These are phyloP conservation scores for Pogonomyrmex californicus DNA, from an alignment of 1,140 invertebrate genomes.

Conservation along the genomic window DNA sequence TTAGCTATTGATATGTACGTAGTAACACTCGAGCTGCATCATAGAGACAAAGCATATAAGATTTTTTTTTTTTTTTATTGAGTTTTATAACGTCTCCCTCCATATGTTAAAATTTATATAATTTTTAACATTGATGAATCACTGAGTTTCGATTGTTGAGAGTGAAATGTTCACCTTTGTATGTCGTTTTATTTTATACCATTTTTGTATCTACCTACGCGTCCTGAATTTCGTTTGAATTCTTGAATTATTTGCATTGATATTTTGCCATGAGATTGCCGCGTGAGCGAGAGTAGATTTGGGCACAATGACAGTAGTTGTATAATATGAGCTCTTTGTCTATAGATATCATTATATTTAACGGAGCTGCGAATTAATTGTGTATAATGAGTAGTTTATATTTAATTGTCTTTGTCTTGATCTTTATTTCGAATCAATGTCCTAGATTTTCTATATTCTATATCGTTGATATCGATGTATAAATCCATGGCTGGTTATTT, in stretches of 20 bases:
- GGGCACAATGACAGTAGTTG: slow-evolving; percentile 75
- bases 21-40: slow-evolving; percentile 48
- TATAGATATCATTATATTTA: slow-evolving; percentile 74
- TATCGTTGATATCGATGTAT: slow-evolving; percentile 64
- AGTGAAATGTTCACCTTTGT: slow-evolving; percentile 15
- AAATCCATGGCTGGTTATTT: slow-evolving; percentile 78
- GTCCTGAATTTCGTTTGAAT: slow-evolving; percentile 10
- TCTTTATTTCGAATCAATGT: slow-evolving; percentile 33
- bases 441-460: slow-evolving; percentile 65
- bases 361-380: slow-evolving; percentile 78
- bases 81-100: slow-evolving; percentile 38
- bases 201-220: slow-evolving; percentile 16
- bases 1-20: slow-evolving; percentile 27
- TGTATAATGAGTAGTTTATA: slow-evolving; percentile 74
- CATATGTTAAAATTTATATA: slow-evolving; percentile 38
- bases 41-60: slow-evolving; percentile 36
- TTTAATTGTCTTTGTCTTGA: slow-evolving; percentile 56
- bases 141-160: neutral
- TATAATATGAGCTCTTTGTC: slow-evolving; percentile 79
- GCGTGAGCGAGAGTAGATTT: slow-evolving; percentile 73
- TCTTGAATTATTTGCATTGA: slow-evolving; percentile 40
- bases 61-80: slow-evolving; percentile 32
- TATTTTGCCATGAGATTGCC: slow-evolving; percentile 53
- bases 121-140: slow-evolving; percentile 4
- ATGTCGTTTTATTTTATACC: slow-evolving; percentile 9